phyloP scores from a whole-genome alignment of 2,888 invertebrate genomes.

The Drosophila paucipuncta region DNA sequence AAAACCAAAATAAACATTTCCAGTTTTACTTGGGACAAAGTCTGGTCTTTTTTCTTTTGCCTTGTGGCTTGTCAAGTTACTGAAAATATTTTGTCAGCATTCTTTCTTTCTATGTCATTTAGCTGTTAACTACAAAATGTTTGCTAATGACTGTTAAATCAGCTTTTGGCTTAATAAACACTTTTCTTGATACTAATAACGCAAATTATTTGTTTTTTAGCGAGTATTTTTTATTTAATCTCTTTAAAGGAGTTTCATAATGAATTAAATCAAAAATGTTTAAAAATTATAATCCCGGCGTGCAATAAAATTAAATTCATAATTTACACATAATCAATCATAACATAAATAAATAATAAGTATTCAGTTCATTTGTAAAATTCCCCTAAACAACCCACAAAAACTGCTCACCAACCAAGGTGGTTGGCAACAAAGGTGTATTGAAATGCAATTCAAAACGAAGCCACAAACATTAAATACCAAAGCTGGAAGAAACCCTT shows the following conservation, averaged over 20 bases:
- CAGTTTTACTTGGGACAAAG: not conserved
- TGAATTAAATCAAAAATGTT: not conserved
- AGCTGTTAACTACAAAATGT: not conserved
- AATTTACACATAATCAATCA: not conserved
- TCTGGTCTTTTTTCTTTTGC: not conserved
- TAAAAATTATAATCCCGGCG: not conserved
- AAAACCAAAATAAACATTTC: not conserved
- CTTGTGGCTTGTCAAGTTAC: not conserved
- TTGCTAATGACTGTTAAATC: not conserved
- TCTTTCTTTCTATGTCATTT: not conserved
- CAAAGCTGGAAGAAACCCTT: slow-evolving; percentile 25
- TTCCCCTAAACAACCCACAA: slow-evolving; percentile 38
- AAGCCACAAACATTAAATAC: slow-evolving; percentile 41
- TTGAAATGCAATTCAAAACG: slow-evolving; percentile 55
- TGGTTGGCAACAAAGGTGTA: slow-evolving; percentile 28
- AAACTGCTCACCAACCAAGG: slow-evolving; percentile 33
- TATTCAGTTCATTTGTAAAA: not conserved
- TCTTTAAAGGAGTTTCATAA: not conserved
- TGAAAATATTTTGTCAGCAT: slow-evolving; percentile 13
- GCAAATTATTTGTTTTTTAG: not conserved
- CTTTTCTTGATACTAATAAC: not conserved
- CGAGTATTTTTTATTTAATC: not conserved
- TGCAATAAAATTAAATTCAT: not conserved
- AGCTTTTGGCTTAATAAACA: not conserved
- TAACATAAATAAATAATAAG: not conserved